These are phyloP conservation scores for Ranitomeya variabilis DNA, from an alignment of 2,113 vertebrate species.

Conservation along the genomic window DNA sequence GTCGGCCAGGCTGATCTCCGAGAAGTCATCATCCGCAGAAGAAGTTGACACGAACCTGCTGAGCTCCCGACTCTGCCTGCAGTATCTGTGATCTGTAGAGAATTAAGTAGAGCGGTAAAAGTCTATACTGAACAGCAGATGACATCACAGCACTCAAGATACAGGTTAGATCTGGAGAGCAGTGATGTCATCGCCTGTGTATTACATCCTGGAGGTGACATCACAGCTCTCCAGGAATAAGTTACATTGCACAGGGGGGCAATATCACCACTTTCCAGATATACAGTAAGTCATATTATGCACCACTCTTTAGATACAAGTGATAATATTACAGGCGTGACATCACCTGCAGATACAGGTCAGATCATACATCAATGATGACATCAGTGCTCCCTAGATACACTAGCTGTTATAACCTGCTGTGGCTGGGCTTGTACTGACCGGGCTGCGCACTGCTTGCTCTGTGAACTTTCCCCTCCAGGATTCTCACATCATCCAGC, in stretches of 20 bases:
- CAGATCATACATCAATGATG: not conserved
- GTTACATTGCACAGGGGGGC: not conserved
- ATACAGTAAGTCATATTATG: not conserved
- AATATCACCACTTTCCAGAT: not conserved
- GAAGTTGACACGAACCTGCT: not conserved
- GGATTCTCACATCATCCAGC: conserved; percentile 72
- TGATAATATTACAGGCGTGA: not conserved
- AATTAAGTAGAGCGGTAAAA: not conserved
- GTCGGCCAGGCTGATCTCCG: conserved; percentile 74
- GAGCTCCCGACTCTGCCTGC: not conserved
- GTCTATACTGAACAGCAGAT: not conserved
- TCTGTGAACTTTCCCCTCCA: conserved; percentile 59
- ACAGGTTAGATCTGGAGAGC: not conserved
- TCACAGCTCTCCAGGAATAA: not conserved
- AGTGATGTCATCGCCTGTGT: not conserved
- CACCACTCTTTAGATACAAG: not conserved
- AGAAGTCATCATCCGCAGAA: conserved; percentile 65
- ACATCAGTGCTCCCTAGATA: not conserved
- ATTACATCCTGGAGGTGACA: not conserved
- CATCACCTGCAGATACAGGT: not conserved
- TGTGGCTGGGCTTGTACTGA: conserved; percentile 10
- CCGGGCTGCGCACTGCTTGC: conserved; percentile 33
- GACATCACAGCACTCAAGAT: not conserved
- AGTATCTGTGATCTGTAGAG: not conserved
- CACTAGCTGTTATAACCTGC: no score